phyloP scores from a whole-genome alignment of 35 echinoderm and acorn worm genomes.

The Stichopus chloronotus region DNA sequence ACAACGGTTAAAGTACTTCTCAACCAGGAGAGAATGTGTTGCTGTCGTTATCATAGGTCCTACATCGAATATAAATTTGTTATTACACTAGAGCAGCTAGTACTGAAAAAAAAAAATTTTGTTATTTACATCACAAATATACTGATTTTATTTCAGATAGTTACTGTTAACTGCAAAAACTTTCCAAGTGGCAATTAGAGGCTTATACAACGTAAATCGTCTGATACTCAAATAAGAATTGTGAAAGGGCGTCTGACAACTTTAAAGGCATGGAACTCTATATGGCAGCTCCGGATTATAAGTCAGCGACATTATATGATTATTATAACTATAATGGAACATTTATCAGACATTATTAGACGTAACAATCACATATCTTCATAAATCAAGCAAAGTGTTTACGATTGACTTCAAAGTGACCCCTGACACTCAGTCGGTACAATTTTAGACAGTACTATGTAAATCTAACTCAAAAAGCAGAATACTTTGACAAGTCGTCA shows the following conservation, averaged over 20 bases:
- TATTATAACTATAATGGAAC: too few relatives aligned
- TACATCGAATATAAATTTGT: background rate
- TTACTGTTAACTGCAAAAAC: conserved; percentile 35
- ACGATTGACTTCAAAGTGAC: background rate
- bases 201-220: background rate
- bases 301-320: too few relatives aligned
- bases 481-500: too few relatives aligned
- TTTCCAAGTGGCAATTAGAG: conserved; percentile 3
- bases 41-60: background rate
- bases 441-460: too few relatives aligned
- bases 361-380: background rate
- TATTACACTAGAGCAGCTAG: background rate
- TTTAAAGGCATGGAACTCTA: too few relatives aligned
- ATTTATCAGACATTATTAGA: too few relatives aligned
- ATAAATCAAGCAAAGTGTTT: background rate
- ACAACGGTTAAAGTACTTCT: background rate
- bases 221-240: background rate
- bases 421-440: too few relatives aligned
- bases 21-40: background rate
- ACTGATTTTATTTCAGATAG: conserved; percentile 35
- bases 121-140: conserved; percentile 24
- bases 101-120: conserved; percentile 17
- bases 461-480: too few relatives aligned
- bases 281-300: too few relatives aligned
- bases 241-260: background rate